phyloP scores from a whole-genome alignment of 2,797 vertebrate species.

The Tenualosa ilisha region DNA sequence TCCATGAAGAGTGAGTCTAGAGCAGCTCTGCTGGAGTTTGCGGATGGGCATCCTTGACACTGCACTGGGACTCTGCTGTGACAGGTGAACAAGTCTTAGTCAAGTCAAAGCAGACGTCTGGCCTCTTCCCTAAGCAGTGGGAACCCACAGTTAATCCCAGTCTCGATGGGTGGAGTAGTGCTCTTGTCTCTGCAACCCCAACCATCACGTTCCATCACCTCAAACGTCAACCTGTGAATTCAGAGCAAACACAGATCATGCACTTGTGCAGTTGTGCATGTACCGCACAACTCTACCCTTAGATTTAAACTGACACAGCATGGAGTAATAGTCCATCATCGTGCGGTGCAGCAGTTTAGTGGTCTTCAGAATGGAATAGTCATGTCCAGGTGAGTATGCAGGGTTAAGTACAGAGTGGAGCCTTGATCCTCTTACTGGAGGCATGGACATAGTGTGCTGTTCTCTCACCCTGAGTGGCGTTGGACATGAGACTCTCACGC shows the following conservation, averaged over 20 bases:
- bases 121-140: not conserved
- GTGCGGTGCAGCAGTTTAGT: too few relatives aligned
- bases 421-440: not conserved
- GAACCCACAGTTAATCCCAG: not conserved
- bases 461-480: slow-evolving; percentile 46
- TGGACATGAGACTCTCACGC: slow-evolving; percentile 65
- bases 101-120: not conserved
- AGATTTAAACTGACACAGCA: not conserved
- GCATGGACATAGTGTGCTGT: not conserved
- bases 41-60: slow-evolving; percentile 10
- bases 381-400: too few relatives aligned
- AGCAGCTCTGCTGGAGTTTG: not conserved
- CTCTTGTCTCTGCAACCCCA: not conserved
- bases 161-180: not conserved
- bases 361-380: too few relatives aligned
- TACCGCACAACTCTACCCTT: not conserved
- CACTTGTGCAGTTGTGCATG: not conserved
- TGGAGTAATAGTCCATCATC: too few relatives aligned
- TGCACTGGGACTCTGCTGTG: not conserved
- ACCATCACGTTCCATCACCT: not conserved
- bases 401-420: not conserved
- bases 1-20: not conserved
- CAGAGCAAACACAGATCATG: not conserved
- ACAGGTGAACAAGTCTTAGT: not conserved
- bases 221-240: not conserved